These are phyloP conservation scores for Tortrix viridana DNA, from an alignment of 2,888 invertebrate species.

Conservation along the genomic window DNA sequence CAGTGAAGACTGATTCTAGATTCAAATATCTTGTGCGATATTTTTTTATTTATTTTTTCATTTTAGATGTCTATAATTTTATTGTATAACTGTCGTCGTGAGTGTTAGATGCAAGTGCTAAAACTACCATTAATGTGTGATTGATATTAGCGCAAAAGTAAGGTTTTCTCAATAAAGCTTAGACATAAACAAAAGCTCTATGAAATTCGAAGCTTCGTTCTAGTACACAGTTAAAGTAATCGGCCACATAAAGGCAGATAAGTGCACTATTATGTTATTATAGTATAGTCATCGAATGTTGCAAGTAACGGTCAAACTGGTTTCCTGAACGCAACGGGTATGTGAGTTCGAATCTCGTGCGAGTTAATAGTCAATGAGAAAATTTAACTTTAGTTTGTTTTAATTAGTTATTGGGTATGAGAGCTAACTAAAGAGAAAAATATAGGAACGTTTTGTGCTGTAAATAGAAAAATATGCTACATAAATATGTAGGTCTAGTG, in stretches of 20 bases:
- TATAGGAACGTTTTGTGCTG: too few relatives aligned
- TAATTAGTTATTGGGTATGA: not conserved
- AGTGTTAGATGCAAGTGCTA: too few relatives aligned
- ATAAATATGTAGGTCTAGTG: too few relatives aligned
- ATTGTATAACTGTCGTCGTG: too few relatives aligned
- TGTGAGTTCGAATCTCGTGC: slow-evolving; percentile 29
- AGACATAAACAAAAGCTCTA: slow-evolving; percentile 15
- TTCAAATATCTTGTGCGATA: too few relatives aligned
- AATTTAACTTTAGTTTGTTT: slow-evolving; percentile 2
- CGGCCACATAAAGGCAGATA: slow-evolving; percentile 50
- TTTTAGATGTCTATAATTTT: too few relatives aligned
- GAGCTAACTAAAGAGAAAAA: too few relatives aligned
- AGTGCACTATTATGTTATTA: slow-evolving; percentile 79
- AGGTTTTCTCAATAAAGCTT: not conserved
- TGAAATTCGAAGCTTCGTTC: slow-evolving; percentile 36
- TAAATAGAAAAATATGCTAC: too few relatives aligned
- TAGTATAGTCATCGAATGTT: slow-evolving; percentile 79
- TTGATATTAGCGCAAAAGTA: too few relatives aligned
- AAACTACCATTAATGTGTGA: too few relatives aligned
- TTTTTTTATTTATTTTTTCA: too few relatives aligned
- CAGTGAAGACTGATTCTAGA: too few relatives aligned
- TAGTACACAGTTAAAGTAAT: slow-evolving; percentile 47
- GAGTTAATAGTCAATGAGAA: slow-evolving; percentile 1
- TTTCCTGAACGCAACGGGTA: slow-evolving; percentile 49
- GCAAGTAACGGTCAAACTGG: slow-evolving; percentile 79